Base-by-base conservation (phyloP, 2,888 invertebrate species). In the Drosophila mimica region DNA sequence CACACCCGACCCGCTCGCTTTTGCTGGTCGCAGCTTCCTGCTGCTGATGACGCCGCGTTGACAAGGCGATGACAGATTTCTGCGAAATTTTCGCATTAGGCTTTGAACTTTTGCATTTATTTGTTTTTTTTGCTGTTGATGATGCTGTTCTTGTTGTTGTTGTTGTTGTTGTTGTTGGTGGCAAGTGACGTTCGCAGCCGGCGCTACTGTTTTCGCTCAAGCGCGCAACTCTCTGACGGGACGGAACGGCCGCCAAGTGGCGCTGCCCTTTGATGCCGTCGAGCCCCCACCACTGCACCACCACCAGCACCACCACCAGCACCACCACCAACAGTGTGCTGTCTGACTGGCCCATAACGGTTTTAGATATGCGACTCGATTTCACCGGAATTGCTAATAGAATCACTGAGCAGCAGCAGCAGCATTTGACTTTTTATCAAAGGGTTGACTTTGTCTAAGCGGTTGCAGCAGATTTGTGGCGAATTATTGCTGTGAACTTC, bases 31-130 rank as follows among this genome's bases (percentile, higher is more conserved):
- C 79, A 69, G 85, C 76, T 81, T 83, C 76, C 82, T 84, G 88
- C 67, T 84, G 84, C 68, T 78, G 88, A 79, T 89, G 89, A 86
- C 80, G 88, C 66, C 89, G 74, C 82, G 88, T 89, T 90, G 91
- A 91, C 91, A 91, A 86, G 89, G 89, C 88, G 91, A 91, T 91
- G 91, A 91, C 91, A 91, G 91, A 91, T 91, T 91, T 91, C 91
- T 81, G 85, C 90, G 91, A 91, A 91, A 91, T 91, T 88, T 89
- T 89, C 88, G 89, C 88, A 83, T 88, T 88, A 89, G 85, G 86
- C 89, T 88, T 88, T 88, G 88, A 90, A 88, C 90, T 90, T 79
- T 80, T 70, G 80, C 79, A 86, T 79, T 77, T 83, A 70, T 79
- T 81, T 79, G 78, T 74, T 79, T 81, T 64, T 71, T 64, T 70